A percentile compares a stretch with the other conserved stretches of the same genome.
phyloP scores from a whole-genome alignment of 2,797 vertebrate genomes.

The Halcyon chelicuti region DNA sequence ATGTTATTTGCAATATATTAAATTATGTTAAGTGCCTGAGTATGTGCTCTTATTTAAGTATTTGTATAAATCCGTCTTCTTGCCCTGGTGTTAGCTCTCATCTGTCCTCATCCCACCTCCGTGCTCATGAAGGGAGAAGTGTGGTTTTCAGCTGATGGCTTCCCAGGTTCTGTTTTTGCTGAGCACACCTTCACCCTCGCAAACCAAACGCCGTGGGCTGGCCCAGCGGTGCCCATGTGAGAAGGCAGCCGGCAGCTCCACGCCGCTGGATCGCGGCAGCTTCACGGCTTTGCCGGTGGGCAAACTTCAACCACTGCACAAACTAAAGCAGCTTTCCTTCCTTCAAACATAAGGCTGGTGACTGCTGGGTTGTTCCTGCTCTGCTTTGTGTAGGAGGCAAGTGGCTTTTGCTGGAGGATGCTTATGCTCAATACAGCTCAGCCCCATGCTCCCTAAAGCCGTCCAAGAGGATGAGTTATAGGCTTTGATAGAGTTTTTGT shows the following conservation, averaged over 20 bases:
- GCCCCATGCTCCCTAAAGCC: neutral
- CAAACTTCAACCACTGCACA: neutral
- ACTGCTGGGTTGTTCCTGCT: neutral
- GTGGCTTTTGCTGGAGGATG: rapidly evolving
- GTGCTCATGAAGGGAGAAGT: neutral
- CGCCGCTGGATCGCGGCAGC: rapidly evolving
- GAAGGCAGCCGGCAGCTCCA: neutral
- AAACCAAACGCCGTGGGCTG: rapidly evolving
- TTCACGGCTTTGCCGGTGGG: neutral
- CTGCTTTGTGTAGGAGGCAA: neutral
- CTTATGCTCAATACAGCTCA: neutral
- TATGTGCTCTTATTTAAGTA: neutral
- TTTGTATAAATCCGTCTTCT: neutral
- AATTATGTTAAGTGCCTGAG: neutral
- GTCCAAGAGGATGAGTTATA: neutral
- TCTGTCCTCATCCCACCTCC: neutral
- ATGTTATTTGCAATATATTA: neutral
- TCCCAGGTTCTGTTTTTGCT: neutral
- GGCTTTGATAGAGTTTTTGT: neutral
- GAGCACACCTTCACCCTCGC: neutral
- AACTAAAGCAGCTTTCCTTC: neutral
- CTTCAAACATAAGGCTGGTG: neutral
- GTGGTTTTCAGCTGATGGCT: neutral
- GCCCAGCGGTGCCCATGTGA: rapidly evolving
- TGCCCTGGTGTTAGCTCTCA: neutral